Evolutionary conservation across 1,140 invertebrate genomes (phyloP), one percentile per base, ranked within the genome.

Genomic region (Tetranychus cinnabarinus): DNA sequence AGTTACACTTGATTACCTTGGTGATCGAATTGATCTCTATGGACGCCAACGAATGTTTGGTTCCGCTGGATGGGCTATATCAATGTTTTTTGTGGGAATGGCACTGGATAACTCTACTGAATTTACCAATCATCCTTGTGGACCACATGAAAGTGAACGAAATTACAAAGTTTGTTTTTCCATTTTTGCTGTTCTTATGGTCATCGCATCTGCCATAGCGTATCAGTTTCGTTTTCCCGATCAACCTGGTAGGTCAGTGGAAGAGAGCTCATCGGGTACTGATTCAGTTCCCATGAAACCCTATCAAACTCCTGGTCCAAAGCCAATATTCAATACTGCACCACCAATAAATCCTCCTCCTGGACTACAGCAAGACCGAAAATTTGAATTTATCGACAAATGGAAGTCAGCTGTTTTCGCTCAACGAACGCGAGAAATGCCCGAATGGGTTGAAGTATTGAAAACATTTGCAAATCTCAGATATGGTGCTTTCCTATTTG

Each of bases 91-190:
- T 70, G 88, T 97, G 54, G 93, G 93, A 46, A 92, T 75, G 55
- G 92, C 88, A n/a, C 75, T 98, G 48, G 95, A 98, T 75, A 89
- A 96, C 70, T 93, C 91, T 0, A 70, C 95, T 79, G 64, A 83
- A 77, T 68, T 98, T 85, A 75, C 86, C 79, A 70, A 76, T 60
- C 86, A 89, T 73, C 91, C 91, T 0, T 97, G 93, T 70, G 83
- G 81, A 1, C 84, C 86, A 1, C 83, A 87, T 65, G 79, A 81
- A 61, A 81, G 82, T 69, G 91, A 96, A 70, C 90, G 95, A 69
- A 97, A 97, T 71, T 99, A 99, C 72, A 95, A 89, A 3, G 89
- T 97, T 55, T 98, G 93, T 72, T 99, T 98, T 73, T 88, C 90
- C 0, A 91, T 91, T 15, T 98, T 97, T 74, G 89, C 89, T 34